Evolutionary conservation across 2,888 invertebrate genomes (phyloP).

Genomic region (Cinara cedri): DNA sequence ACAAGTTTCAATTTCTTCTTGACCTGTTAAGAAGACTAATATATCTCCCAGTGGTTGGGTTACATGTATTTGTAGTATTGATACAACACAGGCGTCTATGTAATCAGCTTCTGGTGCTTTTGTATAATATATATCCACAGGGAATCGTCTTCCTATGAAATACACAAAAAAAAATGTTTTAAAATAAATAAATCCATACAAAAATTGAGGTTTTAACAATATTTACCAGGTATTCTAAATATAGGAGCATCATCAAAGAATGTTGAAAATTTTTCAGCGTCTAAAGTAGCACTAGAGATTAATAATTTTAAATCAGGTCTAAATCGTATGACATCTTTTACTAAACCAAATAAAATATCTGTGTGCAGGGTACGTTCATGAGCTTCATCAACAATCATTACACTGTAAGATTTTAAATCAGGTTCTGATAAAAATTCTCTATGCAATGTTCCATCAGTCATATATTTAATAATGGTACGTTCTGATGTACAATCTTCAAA

Average conservation of each 20-base stretch:
- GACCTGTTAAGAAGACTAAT: slow-evolving; percentile 91
- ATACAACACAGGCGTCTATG: slow-evolving; percentile 96
- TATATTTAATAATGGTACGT: slow-evolving; percentile 94
- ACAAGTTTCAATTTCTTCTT: slow-evolving; percentile 77
- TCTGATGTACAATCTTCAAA: slow-evolving; percentile 99
- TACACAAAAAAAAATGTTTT: slow-evolving; percentile 52
- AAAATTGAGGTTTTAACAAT: not conserved
- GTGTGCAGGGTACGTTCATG: slow-evolving; percentile 98
- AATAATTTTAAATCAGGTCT: slow-evolving; percentile 92
- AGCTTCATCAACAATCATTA: slow-evolving; percentile 99
- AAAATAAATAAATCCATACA: not conserved
- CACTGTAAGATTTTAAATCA: slow-evolving; percentile 92
- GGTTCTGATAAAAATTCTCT: slow-evolving; percentile 97
- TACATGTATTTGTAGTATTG: slow-evolving; percentile 96
- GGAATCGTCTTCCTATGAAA: slow-evolving; percentile 82
- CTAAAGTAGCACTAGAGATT: slow-evolving; percentile 97
- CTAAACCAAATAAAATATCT: slow-evolving; percentile 95
- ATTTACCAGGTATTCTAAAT: slow-evolving; percentile 81
- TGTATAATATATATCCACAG: slow-evolving; percentile 98
- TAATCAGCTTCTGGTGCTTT: slow-evolving; percentile 99
- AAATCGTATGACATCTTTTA: slow-evolving; percentile 93
- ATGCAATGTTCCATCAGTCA: slow-evolving; percentile 98
- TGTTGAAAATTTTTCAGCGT: slow-evolving; percentile 95
- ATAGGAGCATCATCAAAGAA: slow-evolving; percentile 99
- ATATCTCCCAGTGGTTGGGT: slow-evolving; percentile 96